Base-by-base conservation (phyloP, 2,888 invertebrate genomes). In the Synergus japonicus region DNA sequence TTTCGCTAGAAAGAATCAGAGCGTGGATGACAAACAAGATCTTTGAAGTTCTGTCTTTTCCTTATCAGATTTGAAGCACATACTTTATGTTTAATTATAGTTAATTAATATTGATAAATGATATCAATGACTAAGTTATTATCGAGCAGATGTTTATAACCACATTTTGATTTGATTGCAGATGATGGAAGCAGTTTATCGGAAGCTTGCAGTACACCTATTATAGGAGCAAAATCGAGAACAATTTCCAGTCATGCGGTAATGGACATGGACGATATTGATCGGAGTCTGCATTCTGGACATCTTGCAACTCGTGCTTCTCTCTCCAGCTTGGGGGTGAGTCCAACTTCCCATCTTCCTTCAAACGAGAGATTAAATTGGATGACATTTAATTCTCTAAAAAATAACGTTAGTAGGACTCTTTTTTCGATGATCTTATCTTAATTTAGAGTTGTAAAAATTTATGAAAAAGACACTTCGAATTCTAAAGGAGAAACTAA, bases 121-220 rank as follows among this genome's bases (percentile, higher is more conserved):
- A 37, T 41, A 37, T 9, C 2, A 41, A n/a, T 29, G 41, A 44
- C 63, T 77, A 66, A 41, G 7, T 78, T 54, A 9, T 54, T 66
- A 13, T 44, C 22, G 44, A 66, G 29, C 3, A 22, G 22, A 3
- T 76, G 43, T 76, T 76, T 63, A 29, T 76, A 18, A 76, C 4
- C 15, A 18, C 1, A 8, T 76, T 76, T 44, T 60, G 66, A 43
- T 69, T 41, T 76, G 76, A 66, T 88, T 87, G 29, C 85, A 92
- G 92, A 92, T 80, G 92, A 92, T 83, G 91, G 90, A 54, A 91
- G 91, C 82, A 92, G 92, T 81, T 82, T 92, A 76, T 91, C 92
- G 9, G 92, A 92, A 86, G 92, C 92, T 13, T 92, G 92, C 85
- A 92, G 92, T 80, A 92, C 92, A 64, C 92, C 92, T 58, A 92